Evolutionary conservation across 2,888 invertebrate species (phyloP), one percentile per base, ranked within the genome.

Genomic region (Drosophila merina): DNA sequence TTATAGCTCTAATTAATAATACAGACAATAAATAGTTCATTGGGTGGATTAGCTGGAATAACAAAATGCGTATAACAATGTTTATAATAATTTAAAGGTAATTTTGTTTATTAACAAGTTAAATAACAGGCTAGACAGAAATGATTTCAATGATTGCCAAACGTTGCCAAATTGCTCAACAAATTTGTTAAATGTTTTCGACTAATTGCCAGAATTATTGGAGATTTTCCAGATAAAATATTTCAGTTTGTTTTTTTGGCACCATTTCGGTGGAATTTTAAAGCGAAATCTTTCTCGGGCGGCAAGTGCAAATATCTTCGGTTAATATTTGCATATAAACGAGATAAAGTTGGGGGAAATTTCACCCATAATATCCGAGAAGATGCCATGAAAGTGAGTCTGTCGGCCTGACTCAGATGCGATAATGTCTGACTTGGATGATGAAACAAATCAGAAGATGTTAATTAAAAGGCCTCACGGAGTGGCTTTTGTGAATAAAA

Each of bases 221-320:
- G 12, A 20, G 28, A 25, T 55, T 64, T 40, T 66, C 31, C n/a
- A 7, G n/a, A 26, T 57, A 36, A 36, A 49, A 20, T 58, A 20
- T 38, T 30, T 10, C 36, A 3, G 5, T 55, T 51, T 62, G 62
- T 58, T 26, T 68, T 57, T 51, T 77, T 70, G 79, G 64, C 77
- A 72, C 31, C 58, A 66, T 45, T 67, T 66, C 42, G 49, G 48
- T 12, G 59, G 51, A 63, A 58, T 56, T 66, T 56, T 62, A 12
- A 47, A 60, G 80, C 78, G 73, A 78, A 81, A 75, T 77, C 77
- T 47, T 7, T 8, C 50, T 6, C 26, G 14, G 44, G 9, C 14
- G 20, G 45, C 55, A 68, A 68, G 73, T 73, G 73, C 73, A 69
- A 78, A 75, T 84, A 76, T 78, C 70, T 67, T 67, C 7, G 68